These are phyloP conservation scores for Gasterosteus nipponicus DNA, from an alignment of 2,113 vertebrate species.

Conservation along the genomic window DNA sequence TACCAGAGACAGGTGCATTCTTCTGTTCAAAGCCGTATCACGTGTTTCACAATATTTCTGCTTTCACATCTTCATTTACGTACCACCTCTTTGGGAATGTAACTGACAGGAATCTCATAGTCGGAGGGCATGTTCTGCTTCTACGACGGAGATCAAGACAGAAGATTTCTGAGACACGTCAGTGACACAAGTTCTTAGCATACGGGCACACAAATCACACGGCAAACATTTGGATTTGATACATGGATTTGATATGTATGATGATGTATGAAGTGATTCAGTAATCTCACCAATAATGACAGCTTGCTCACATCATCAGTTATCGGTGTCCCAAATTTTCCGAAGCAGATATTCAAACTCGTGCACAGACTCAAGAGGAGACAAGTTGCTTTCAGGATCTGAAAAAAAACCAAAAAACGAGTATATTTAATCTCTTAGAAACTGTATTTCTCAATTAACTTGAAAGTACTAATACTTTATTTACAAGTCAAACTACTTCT, in stretches of 20 bases:
- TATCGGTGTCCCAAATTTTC: slow-evolving; percentile 72
- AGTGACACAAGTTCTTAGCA: neutral
- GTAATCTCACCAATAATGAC: slow-evolving; percentile 68
- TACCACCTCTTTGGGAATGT: slow-evolving; percentile 78
- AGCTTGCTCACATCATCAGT: slow-evolving; percentile 80
- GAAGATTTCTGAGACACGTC: neutral
- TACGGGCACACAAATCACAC: rapidly evolving
- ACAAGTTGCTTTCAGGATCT: slow-evolving; percentile 77
- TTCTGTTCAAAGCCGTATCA: neutral
- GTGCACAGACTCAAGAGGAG: slow-evolving; percentile 75
- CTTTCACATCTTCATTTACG: slow-evolving; percentile 10
- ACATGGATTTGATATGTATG: neutral
- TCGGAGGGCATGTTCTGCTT: slow-evolving; percentile 78
- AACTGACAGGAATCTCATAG: slow-evolving; percentile 76
- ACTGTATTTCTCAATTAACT: too few species aligned
- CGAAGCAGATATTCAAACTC: slow-evolving; percentile 70
- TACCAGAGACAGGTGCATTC: neutral
- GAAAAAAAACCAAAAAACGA: neutral
- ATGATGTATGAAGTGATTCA: neutral
- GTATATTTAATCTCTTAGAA: too few species aligned
- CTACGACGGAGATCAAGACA: slow-evolving; percentile 36
- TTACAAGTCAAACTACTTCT: neutral
- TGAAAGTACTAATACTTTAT: neutral
- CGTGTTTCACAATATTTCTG: neutral
- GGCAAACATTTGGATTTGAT: neutral